Evolutionary conservation across 2,888 invertebrate species (phyloP).

Genomic region (Odontocolon sp.): DNA sequence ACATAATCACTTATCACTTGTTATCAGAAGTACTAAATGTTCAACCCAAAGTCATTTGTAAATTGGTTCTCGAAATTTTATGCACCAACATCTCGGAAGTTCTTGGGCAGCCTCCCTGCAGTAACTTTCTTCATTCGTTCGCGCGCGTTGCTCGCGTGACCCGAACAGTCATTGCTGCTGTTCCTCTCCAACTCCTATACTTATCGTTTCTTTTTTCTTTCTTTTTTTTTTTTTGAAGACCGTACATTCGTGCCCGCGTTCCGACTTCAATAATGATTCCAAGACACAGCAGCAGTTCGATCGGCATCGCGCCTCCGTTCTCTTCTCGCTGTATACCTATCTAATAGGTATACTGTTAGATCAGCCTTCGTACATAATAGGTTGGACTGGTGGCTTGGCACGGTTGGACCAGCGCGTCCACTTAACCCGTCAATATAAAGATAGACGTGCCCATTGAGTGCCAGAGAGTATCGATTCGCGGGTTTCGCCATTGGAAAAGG

Average conservation of each 20-base stretch:
- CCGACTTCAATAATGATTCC: slow-evolving; percentile 46
- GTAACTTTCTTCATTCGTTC: slow-evolving; percentile 57
- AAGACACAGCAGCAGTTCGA: slow-evolving; percentile 28
- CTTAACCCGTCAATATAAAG: slow-evolving; percentile 53
- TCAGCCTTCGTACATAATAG: slow-evolving; percentile 21
- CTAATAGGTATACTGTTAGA: slow-evolving; percentile 26
- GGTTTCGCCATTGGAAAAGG: slow-evolving; percentile 27
- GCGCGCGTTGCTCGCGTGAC: slow-evolving; percentile 62
- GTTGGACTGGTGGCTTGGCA: slow-evolving; percentile 26
- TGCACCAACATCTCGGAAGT: slow-evolving; percentile 10
- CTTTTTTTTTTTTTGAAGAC: neutral
- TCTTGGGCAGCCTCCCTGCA: slow-evolving; percentile 31
- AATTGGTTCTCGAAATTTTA: neutral
- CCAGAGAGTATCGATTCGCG: slow-evolving; percentile 1
- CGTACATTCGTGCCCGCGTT: slow-evolving; percentile 20
- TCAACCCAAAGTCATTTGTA: too few relatives aligned
- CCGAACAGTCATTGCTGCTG: slow-evolving; percentile 45
- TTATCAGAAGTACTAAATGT: too few relatives aligned
- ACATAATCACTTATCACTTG: too few relatives aligned
- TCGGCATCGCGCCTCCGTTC: slow-evolving; percentile 42
- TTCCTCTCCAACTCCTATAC: slow-evolving; percentile 46
- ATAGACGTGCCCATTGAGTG: slow-evolving; percentile 34
- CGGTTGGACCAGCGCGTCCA: slow-evolving; percentile 29
- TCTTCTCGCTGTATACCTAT: slow-evolving; percentile 22
- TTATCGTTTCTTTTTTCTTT: too few relatives aligned